Base-by-base conservation (phyloP, 1,140 invertebrate species). In the Zaprionus vittiger region DNA sequence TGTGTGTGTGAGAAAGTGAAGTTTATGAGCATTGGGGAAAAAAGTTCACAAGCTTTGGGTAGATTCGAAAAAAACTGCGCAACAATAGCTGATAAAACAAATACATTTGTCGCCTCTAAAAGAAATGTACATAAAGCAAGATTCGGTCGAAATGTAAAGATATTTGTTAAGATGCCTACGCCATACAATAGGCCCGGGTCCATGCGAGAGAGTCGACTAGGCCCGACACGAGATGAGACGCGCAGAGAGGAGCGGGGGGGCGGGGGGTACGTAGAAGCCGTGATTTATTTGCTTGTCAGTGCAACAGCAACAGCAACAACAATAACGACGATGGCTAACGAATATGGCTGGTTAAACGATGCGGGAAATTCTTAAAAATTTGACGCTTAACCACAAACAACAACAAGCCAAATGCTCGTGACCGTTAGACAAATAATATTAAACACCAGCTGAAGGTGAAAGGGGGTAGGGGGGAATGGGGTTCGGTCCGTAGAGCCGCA, bases 1-100 rank as follows among this genome's bases (percentile, higher is more conserved):
- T 31, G 31, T 31, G 47, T 62, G 69, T 69, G 73, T 75, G 73
- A 71, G 74, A 77, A 77, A 77, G 74, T 77, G 74, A 77, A 77
- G 74, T 63, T 77, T 77, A 56, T 69, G 66, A 24, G 38, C 38
- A 41, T 5, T 12, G 38, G 72, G 61, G 73, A 89, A 80, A 83
- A 85, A 87, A 89, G 85, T 84, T 85, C 82, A 84, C 82, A 85
- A 81, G 65, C 80, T 78, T 83, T 77, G 73, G 66, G 52, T n/a
- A 37, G 24, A 22, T 22, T 12, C 54, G 61, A 62, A 82, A 78
- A 73, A 80, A 81, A 75, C 80, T 77, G 87, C 73, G 83, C 83
- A 84, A 84, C 82, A 87, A 87, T 89, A 87, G 83, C 84, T 83
- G 83, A 87, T 87, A 89, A 87, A 89, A 87, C 85, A 87, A 87